Percentiles rank a stretch among this genome's conserved stretches.
Conservation (phyloP, 2,797 vertebrate species). For the Sparus aurata region DNA sequence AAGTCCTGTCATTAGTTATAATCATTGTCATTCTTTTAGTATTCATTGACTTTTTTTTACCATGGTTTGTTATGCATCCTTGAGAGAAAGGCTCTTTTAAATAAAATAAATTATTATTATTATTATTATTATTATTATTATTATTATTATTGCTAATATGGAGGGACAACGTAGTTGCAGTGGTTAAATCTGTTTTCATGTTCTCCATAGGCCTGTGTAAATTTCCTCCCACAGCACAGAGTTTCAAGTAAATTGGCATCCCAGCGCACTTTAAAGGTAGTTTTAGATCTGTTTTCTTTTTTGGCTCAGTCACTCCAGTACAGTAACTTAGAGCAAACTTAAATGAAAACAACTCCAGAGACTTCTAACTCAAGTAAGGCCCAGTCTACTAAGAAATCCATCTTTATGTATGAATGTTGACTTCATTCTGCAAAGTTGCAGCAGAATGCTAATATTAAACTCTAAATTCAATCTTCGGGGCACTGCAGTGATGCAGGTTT, state of each 20-base stretch:
- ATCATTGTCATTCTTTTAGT: no score
- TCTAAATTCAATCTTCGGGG: not conserved
- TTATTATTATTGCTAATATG: no score
- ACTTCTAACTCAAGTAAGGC: not conserved
- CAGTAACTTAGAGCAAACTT: constrained; percentile 14
- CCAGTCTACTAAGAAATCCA: constrained; percentile 6
- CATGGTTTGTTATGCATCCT: no score
- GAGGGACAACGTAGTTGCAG: not conserved
- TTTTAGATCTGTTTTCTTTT: not conserved
- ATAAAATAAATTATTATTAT: no score
- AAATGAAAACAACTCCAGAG: not conserved
- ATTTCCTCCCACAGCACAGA: not conserved
- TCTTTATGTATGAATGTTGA: constrained; percentile 22
- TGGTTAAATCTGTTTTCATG: not conserved
- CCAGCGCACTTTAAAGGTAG: not conserved
- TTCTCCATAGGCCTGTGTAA: not conserved
- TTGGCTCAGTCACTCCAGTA: not conserved
- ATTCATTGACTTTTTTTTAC: no score
- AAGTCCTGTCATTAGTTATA: no score
- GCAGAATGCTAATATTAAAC: constrained; percentile 22
- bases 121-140: no score
- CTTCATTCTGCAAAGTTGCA: constrained; percentile 5
- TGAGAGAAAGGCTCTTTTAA: no score
- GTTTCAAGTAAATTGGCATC: not conserved
- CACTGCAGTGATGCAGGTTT: not conserved